phyloP scores from a whole-genome alignment of 1,140 invertebrate genomes.

The Proales similis region DNA sequence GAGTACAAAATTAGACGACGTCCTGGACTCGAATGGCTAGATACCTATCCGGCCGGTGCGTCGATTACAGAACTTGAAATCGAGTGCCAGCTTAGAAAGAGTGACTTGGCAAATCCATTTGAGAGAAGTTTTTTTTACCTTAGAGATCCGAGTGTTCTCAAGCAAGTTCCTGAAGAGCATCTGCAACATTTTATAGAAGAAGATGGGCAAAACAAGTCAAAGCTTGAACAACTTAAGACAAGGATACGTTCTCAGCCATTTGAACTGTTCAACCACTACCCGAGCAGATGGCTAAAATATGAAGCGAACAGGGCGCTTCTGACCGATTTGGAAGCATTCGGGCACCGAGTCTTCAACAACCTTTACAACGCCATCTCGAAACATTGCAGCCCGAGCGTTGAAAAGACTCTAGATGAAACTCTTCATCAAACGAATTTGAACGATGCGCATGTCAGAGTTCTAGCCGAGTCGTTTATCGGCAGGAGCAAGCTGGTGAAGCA shows the following conservation, averaged over 20 bases:
- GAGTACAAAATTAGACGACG: slow-evolving; percentile 43
- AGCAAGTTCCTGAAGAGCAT: slow-evolving; percentile 47
- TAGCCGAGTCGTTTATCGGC: slow-evolving; percentile 44
- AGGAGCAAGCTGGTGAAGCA: slow-evolving; percentile 44
- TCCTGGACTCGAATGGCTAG: slow-evolving; percentile 50
- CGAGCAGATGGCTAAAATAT: slow-evolving; percentile 51
- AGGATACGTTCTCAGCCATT: slow-evolving; percentile 45
- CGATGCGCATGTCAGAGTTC: slow-evolving; percentile 43
- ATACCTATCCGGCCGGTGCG: slow-evolving; percentile 45
- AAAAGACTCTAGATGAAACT: slow-evolving; percentile 42
- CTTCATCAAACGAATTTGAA: slow-evolving; percentile 44
- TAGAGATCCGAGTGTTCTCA: slow-evolving; percentile 43
- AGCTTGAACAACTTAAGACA: slow-evolving; percentile 46
- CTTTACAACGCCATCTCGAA: slow-evolving; percentile 50
- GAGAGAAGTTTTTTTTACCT: slow-evolving; percentile 53
- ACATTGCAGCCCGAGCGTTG: slow-evolving; percentile 35
- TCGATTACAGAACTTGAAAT: slow-evolving; percentile 55
- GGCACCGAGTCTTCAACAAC: slow-evolving; percentile 48
- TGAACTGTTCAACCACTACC: slow-evolving; percentile 52
- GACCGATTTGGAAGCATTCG: slow-evolving; percentile 51
- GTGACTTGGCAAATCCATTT: slow-evolving; percentile 39
- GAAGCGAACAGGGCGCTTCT: slow-evolving; percentile 48
- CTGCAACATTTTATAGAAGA: slow-evolving; percentile 45
- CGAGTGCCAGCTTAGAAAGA: slow-evolving; percentile 46
- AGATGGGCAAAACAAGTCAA: slow-evolving; percentile 40